Evolutionary conservation across 2,888 invertebrate species (phyloP).

Genomic region (Thera britannica): DNA sequence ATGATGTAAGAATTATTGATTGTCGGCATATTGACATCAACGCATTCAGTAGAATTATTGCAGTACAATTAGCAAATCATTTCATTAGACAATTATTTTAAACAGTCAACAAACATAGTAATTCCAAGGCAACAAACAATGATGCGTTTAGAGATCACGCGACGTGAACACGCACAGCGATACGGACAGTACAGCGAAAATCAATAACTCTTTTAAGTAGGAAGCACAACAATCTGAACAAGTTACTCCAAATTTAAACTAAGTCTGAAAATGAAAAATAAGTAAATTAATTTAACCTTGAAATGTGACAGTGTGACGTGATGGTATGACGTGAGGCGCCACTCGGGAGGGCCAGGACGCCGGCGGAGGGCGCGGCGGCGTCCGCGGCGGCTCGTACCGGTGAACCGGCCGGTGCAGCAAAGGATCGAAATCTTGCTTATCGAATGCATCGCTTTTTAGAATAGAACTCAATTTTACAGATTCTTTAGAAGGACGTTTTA

Average conservation of each 20-base stretch:
- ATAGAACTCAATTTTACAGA: slow-evolving; percentile 80
- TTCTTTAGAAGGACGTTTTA: slow-evolving; percentile 67
- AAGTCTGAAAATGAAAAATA: slow-evolving; percentile 44
- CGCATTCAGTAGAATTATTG: slow-evolving; percentile 9
- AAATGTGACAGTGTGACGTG: slow-evolving; percentile 89
- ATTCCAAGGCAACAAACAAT: slow-evolving; percentile 42
- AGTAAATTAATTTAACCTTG: slow-evolving; percentile 86
- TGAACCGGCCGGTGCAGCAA: slow-evolving; percentile 90
- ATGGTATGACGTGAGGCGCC: slow-evolving; percentile 79
- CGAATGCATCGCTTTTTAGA: slow-evolving; percentile 82
- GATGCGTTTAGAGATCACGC: slow-evolving; percentile 53
- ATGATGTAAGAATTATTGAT: slow-evolving; percentile 45
- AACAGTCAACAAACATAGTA: slow-evolving; percentile 39
- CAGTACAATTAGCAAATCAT: slow-evolving; percentile 23
- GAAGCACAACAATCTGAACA: slow-evolving; percentile 50
- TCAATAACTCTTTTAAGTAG: slow-evolving; percentile 63
- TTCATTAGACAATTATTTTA: slow-evolving; percentile 31
- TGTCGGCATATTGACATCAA: slow-evolving; percentile 22
- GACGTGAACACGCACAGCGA: slow-evolving; percentile 53
- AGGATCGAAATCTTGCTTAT: slow-evolving; percentile 89
- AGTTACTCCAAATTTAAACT: slow-evolving; percentile 77
- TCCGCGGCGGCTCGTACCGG: slow-evolving; percentile 89
- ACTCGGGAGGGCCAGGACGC: slow-evolving; percentile 75
- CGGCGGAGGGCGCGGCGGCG: slow-evolving; percentile 81
- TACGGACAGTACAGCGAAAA: slow-evolving; percentile 56